Evolutionary conservation across 2,797 vertebrate species (phyloP), one percentile per base, ranked within the genome.

Genomic region (Rhinophrynus dorsalis): DNA sequence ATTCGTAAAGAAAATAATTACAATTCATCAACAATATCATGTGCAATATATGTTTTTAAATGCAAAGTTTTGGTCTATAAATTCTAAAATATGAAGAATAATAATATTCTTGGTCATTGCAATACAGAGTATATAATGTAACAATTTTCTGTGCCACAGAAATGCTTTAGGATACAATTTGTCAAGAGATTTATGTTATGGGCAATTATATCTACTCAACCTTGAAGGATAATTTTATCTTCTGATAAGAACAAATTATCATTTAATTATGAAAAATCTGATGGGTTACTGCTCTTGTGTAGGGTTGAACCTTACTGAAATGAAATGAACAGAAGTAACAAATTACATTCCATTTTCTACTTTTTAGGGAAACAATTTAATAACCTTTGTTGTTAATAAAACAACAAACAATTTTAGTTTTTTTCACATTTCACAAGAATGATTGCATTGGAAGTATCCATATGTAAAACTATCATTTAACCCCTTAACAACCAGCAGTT

Each of bases 211-310:
- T 30, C 67, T 79, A 85, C 76, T 90, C 86, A 91, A 79, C 83
- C 89, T 90, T 93, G 90, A 92, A 92, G 88, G 88, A 88, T 88
- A 88, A 83, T 86, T 88, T 79, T 86, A 76, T 81, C 82, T 84
- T 85, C 69, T 80, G 80, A 89, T 81, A 61, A 76, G 83, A 88
- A 90, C 79, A 89, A 89, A 90, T 90, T 86, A 80, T 23, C 33
- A 61, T 79, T 80, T 74, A 50, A 78, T 38, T 83, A 40, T 35
- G 24, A 29, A 21, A 74, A 76, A 70, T 18, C 57, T 18, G 56
- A 77, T 80, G 15, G 81, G 83, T 74, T 80, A 54, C 51, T 72
- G 74, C 62, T 66, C n/a, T 5, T 32, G 1, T 58, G 45, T 24
- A 12, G 45, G 45, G 7, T 45, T 45, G 6, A 4, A 30, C 9